These are phyloP conservation scores for Anas bahamensis DNA, from an alignment of 2,797 vertebrate genomes.

Conservation along the genomic window DNA sequence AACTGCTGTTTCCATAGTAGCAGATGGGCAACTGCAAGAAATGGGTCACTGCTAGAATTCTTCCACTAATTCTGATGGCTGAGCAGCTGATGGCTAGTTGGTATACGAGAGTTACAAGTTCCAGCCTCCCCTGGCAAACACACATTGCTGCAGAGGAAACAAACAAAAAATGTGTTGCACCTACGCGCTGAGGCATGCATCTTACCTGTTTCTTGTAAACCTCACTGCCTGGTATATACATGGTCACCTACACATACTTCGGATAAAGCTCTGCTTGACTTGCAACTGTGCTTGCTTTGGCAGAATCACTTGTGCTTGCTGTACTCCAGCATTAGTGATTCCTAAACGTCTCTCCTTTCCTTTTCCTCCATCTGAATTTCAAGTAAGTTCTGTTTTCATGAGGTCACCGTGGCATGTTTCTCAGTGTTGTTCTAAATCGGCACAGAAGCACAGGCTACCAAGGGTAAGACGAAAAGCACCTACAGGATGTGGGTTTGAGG, in stretches of 20 bases:
- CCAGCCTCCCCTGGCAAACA: neutral
- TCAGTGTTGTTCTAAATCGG: neutral
- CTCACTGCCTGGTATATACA: neutral
- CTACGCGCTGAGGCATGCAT: neutral
- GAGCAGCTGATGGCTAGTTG: constrained; percentile 42
- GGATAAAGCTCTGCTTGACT: neutral
- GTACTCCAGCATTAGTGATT: neutral
- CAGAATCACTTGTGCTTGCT: rapidly evolving
- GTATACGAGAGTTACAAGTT: neutral
- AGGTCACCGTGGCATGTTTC: neutral
- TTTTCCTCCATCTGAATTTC: neutral
- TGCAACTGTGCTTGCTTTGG: neutral
- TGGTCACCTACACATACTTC: neutral
- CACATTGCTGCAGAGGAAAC: neutral
- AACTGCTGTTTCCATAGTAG: constrained; percentile 66
- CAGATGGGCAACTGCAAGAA: constrained; percentile 67
- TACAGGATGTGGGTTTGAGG: neutral
- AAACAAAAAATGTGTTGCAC: neutral
- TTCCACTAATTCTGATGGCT: constrained; percentile 42
- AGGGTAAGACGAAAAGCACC: neutral
- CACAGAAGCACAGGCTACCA: neutral
- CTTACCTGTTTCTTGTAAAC: rapidly evolving
- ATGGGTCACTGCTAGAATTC: constrained; percentile 60
- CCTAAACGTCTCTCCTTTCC: neutral
- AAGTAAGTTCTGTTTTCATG: neutral